phyloP scores from a whole-genome alignment of 2,797 vertebrate species.

The Discoglossus pictus region DNA sequence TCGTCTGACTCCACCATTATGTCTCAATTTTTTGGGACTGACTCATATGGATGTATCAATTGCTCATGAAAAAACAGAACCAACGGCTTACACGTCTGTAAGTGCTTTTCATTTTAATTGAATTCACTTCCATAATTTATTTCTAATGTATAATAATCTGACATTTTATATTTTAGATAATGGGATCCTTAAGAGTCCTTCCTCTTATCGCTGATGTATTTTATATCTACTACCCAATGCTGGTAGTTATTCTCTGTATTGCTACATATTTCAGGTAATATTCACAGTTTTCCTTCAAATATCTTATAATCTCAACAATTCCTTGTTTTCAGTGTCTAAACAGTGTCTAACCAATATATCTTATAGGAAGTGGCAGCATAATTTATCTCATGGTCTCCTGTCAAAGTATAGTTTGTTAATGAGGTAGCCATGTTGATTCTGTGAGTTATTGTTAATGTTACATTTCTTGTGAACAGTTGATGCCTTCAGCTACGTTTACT shows the following conservation, averaged over 20 bases:
- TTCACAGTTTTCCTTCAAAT: neutral
- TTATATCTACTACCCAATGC: conserved; percentile 98
- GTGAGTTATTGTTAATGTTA: too few species aligned
- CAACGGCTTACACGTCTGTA: conserved; percentile 94
- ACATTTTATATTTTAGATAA: conserved; percentile 77
- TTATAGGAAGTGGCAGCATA: too few species aligned
- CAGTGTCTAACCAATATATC: too few species aligned
- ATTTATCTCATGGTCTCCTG: too few species aligned
- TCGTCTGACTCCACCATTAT: conserved; percentile 93
- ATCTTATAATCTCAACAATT: too few species aligned
- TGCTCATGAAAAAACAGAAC: conserved; percentile 84
- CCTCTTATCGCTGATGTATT: conserved; percentile 96
- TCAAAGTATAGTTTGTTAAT: too few species aligned
- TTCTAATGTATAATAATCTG: too few species aligned
- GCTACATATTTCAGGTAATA: conserved; percentile 95
- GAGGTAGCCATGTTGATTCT: too few species aligned
- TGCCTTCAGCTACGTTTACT: too few species aligned
- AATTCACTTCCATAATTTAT: too few species aligned
- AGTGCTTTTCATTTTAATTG: conserved; percentile 59
- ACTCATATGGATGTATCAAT: conserved; percentile 97
- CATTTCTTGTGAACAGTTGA: too few species aligned
- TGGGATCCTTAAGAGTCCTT: conserved; percentile 94
- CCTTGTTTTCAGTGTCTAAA: too few species aligned
- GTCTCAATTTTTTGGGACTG: conserved; percentile 94
- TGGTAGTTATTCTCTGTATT: conserved; percentile 94